Base-by-base conservation (phyloP, 2,113 vertebrate species). In the Aptenodytes patagonicus region DNA sequence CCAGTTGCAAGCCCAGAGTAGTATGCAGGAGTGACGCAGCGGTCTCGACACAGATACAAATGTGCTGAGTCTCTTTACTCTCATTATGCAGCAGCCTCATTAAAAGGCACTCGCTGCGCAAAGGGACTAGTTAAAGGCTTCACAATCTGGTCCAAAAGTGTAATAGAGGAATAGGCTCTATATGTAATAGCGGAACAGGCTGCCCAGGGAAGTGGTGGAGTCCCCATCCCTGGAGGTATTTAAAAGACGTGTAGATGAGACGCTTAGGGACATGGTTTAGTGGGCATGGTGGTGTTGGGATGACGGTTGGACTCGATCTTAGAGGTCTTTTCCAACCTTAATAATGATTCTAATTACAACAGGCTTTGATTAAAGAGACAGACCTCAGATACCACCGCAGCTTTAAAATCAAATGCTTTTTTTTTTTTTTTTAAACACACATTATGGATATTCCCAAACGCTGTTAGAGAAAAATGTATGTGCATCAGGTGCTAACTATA, bases 311-410 rank as follows among this genome's bases (percentile, higher is more conserved):
- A 42, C 42, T 42, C 14, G 15, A 42, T 42, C 42, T 42, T 42
- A 42, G 42, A 42, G 42, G 42, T 42, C 14, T 42, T 42, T 42
- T 42, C 42, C 42, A 42, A 42, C 42, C 42, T 42, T 42, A 42
- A 7, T 42, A 42, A 42, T 42, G 42, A 42, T 42, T 42, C 14
- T 42, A 42, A 42, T 42, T 16, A 42, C 42, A 42, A 42, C 42
- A 42, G 42, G 42, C 42, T 42, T 42, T 42, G 42, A 7, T 42
- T 42, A 7, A 42, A 42, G 42, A 76, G 21, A 71, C 46, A 72
- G n/a, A 65, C 0, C 21, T n/a, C 73, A 65, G 31, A 13, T 1
- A 46, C 8, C 19, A 24, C n/a, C 1, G 0, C 0, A 57, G 25
- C 25, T 78, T 86, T 44, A 82, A 68, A 82, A 79, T 55, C 6